These are phyloP conservation scores for Danio aesculapii DNA, from an alignment of 2,797 vertebrate genomes.

Conservation along the genomic window DNA sequence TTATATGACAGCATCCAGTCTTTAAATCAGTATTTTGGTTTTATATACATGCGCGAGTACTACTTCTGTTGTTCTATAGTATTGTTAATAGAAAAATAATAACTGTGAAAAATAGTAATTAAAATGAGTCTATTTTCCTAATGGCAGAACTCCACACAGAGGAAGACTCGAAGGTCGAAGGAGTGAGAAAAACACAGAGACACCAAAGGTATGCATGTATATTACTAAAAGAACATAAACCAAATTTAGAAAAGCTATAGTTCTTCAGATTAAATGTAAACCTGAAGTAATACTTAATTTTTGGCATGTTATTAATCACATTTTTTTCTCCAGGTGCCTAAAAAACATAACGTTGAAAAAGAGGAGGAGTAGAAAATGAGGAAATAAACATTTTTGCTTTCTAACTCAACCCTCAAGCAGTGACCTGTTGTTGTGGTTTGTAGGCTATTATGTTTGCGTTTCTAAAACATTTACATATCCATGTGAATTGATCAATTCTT, in stretches of 20 bases:
- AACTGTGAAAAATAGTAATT: not conserved
- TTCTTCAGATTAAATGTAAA: no score
- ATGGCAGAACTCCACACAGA: slow-evolving; percentile 64
- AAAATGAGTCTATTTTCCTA: slow-evolving; percentile 24
- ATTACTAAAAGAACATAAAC: not conserved
- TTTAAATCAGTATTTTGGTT: no score
- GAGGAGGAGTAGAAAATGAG: slow-evolving; percentile 71
- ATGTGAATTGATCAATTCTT: not conserved
- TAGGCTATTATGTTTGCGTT: slow-evolving; percentile 42
- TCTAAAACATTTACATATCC: not conserved
- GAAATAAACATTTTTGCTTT: slow-evolving; percentile 58
- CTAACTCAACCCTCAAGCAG: slow-evolving; percentile 7
- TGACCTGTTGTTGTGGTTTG: slow-evolving; percentile 73
- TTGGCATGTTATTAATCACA: slow-evolving; percentile 1
- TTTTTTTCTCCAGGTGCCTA: slow-evolving; percentile 69
- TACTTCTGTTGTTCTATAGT: no score
- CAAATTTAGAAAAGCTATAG: not conserved
- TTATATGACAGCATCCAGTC: no score
- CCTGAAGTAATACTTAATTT: not conserved
- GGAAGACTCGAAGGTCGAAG: slow-evolving; percentile 72
- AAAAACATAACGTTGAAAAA: slow-evolving; percentile 82
- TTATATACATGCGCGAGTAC: no score
- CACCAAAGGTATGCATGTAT: slow-evolving; percentile 71
- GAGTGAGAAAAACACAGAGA: slow-evolving; percentile 68
- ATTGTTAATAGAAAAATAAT: not conserved